A percentile compares a stretch with the other conserved stretches of the same genome.
Evolutionary conservation across 1,140 invertebrate species (phyloP).

Genomic region (Tribolium madens): DNA sequence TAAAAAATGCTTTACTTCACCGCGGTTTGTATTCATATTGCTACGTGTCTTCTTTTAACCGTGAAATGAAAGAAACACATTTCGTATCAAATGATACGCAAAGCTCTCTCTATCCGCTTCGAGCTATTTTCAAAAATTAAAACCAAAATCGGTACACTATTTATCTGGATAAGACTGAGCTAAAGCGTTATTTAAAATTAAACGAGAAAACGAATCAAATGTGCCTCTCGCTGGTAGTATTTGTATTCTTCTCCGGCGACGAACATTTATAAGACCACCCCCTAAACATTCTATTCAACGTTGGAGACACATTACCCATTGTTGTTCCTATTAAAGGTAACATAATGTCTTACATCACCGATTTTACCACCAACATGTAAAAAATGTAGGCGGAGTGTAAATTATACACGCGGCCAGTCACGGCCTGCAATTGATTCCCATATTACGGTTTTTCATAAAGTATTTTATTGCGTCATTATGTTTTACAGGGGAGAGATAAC

Average conservation of each 20-base stretch:
- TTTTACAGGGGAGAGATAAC: no score
- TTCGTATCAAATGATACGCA: slow-evolving; percentile 21
- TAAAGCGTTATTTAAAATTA: slow-evolving; percentile 38
- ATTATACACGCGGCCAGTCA: neutral
- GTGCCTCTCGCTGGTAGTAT: slow-evolving; percentile 31
- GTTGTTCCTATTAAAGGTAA: slow-evolving; percentile 55
- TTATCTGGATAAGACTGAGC: slow-evolving; percentile 26
- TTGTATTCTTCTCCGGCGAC: slow-evolving; percentile 43
- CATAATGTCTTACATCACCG: slow-evolving; percentile 51
- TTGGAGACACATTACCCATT: slow-evolving; percentile 54
- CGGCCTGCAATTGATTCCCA: slow-evolving; percentile 24
- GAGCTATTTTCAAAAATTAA: slow-evolving; percentile 15
- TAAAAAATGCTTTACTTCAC: slow-evolving; percentile 45
- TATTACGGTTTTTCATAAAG: no score
- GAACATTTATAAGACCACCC: slow-evolving; percentile 54
- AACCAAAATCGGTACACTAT: slow-evolving; percentile 17
- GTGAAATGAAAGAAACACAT: slow-evolving; percentile 38
- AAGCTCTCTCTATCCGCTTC: neutral
- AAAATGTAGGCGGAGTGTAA: slow-evolving; percentile 40
- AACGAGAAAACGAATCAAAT: slow-evolving; percentile 40
- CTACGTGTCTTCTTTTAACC: slow-evolving; percentile 31
- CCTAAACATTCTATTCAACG: slow-evolving; percentile 49
- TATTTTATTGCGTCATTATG: no score
- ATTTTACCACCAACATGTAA: slow-evolving; percentile 47
- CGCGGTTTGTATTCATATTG: slow-evolving; percentile 39